Evolutionary conservation across 2,113 vertebrate genomes (phyloP).

Genomic region (Eptesicus fuscus): DNA sequence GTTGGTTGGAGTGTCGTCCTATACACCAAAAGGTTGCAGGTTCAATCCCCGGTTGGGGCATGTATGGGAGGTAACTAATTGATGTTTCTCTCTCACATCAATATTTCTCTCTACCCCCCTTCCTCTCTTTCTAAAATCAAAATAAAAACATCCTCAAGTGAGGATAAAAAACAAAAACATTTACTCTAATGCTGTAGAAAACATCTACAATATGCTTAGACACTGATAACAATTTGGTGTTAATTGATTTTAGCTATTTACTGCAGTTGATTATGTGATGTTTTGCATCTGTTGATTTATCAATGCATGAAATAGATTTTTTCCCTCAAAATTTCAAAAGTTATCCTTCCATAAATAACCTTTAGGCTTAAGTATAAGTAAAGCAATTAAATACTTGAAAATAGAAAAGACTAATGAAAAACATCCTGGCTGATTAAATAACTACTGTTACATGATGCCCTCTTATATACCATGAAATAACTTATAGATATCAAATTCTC

Average conservation of each 20-base stretch:
- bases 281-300: conserved; percentile 40
- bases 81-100: not conserved
- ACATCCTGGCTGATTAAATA: conserved; percentile 12
- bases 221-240: not conserved
- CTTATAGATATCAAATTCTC: conserved; percentile 39
- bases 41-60: not conserved
- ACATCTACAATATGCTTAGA: not conserved
- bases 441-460: not conserved
- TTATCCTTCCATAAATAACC: not conserved
- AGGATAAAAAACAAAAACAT: not conserved
- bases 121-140: not conserved
- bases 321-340: conserved; percentile 11
- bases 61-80: not conserved
- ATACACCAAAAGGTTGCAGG: not conserved
- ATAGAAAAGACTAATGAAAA: not conserved
- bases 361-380: conserved; percentile 27
- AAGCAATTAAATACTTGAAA: conserved; percentile 21
- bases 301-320: not conserved
- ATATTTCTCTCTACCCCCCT: not conserved
- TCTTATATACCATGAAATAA: conserved; percentile 13
- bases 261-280: not conserved
- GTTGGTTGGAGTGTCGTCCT: not conserved
- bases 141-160: not conserved
- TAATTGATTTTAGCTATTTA: conserved; percentile 30
- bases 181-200: not conserved